phyloP scores from a whole-genome alignment of 1,140 invertebrate genomes.

The Drosophila ohnishii region DNA sequence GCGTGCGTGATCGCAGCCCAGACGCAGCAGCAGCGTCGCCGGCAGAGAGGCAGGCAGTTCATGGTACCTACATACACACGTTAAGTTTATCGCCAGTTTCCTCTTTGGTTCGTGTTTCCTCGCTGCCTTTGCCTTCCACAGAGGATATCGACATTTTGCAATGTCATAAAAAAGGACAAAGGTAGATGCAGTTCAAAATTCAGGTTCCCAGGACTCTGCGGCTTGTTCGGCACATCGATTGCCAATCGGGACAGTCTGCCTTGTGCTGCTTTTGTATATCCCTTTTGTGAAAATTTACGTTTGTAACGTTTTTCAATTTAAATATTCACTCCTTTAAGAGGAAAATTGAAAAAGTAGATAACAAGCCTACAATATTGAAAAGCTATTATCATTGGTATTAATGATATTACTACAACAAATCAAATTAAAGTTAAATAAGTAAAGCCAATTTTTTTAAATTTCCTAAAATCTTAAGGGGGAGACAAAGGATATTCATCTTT shows the following conservation, averaged over 20 bases:
- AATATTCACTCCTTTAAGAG: background rate
- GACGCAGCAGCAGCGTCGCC: constrained; percentile 42
- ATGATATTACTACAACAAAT: too few species aligned
- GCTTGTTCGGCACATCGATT: background rate
- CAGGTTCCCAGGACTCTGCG: constrained; percentile 5
- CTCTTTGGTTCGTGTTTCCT: constrained; percentile 21
- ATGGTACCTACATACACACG: constrained; percentile 9
- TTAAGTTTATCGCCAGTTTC: constrained; percentile 36
- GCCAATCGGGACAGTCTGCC: background rate
- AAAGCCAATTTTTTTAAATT: too few species aligned
- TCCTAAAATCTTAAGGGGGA: too few species aligned
- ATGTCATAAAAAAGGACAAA: constrained; percentile 12
- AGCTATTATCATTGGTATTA: too few species aligned
- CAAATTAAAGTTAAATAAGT: too few species aligned
- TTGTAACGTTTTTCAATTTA: background rate
- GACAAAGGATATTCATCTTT: too few species aligned
- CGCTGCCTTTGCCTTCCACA: constrained; percentile 10
- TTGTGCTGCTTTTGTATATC: background rate
- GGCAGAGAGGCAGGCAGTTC: constrained; percentile 8
- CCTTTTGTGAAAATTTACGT: background rate
- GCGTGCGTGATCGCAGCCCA: constrained; percentile 46
- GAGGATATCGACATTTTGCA: constrained; percentile 26
- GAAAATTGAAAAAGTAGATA: background rate
- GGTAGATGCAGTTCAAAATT: background rate
- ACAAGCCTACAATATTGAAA: background rate